Percentiles rank a stretch among this genome's conserved stretches.
Conservation (phyloP, 64 coral and sea anemone species). For the Actinia tenebrosa region DNA sequence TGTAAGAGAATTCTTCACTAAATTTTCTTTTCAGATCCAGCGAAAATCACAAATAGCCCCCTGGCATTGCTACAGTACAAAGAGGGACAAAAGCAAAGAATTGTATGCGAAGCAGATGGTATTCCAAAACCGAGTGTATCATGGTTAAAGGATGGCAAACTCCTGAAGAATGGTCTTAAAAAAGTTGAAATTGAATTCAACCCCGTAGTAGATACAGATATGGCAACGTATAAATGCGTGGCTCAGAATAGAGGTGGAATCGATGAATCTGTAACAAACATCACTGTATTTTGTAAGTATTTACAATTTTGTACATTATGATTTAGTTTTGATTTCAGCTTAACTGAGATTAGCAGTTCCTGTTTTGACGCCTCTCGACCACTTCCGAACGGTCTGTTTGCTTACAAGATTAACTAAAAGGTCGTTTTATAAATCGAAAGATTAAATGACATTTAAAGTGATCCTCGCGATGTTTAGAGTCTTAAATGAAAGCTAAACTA, state of each 20-base stretch:
- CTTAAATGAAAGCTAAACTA: too few relatives aligned
- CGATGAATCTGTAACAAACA: background rate
- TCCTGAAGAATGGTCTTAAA: background rate
- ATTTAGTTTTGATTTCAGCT: background rate
- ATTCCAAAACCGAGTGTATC: constrained; percentile 35
- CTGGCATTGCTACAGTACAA: constrained; percentile 4
- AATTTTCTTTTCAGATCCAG: constrained; percentile 18
- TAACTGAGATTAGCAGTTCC: background rate
- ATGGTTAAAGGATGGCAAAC: constrained; percentile 24
- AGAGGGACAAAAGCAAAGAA: constrained; percentile 20
- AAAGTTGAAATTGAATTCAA: constrained; percentile 25
- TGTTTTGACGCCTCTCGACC: background rate
- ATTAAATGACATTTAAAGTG: background rate
- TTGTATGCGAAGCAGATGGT: constrained; percentile 26
- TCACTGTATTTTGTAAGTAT: constrained; percentile 46
- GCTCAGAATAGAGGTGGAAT: constrained; percentile 42
- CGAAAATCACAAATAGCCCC: background rate
- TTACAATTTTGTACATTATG: background rate
- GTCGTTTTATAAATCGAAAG: background rate
- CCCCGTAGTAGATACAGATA: constrained; percentile 34
- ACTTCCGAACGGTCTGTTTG: background rate
- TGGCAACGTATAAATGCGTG: constrained; percentile 27
- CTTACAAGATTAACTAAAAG: background rate
- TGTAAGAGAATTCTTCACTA: background rate
- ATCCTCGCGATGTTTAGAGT: background rate